A percentile compares a stretch with the other conserved stretches of the same genome.
Evolutionary conservation across 2,888 invertebrate species (phyloP).

Genomic region (Volucella zonaria): DNA sequence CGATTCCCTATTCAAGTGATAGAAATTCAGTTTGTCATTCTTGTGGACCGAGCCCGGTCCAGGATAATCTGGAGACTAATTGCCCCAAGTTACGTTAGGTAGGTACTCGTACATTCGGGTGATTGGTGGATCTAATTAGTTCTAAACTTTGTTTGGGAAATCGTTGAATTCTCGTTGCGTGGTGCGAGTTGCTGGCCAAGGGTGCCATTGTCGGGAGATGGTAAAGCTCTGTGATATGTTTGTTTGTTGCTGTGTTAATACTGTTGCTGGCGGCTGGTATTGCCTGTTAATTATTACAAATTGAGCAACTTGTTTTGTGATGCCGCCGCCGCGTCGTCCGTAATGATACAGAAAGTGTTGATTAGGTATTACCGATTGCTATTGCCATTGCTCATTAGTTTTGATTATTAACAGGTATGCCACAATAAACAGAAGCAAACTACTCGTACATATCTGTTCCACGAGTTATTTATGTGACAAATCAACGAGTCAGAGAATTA

Average conservation of each 20-base stretch:
- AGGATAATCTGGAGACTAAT: constrained; percentile 71
- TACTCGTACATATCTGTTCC: constrained; percentile 8
- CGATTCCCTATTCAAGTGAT: constrained; percentile 39
- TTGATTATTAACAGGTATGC: constrained; percentile 42
- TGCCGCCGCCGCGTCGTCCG: not conserved
- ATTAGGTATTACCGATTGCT: constrained; percentile 42
- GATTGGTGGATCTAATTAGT: constrained; percentile 70
- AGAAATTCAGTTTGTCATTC: constrained; percentile 46
- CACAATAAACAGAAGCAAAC: not conserved
- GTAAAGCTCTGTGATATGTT: constrained; percentile 47
- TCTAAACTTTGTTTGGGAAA: constrained; percentile 48
- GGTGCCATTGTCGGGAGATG: constrained; percentile 24
- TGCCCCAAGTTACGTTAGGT: constrained; percentile 60
- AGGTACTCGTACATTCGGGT: constrained; percentile 50
- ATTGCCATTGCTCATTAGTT: constrained; percentile 46
- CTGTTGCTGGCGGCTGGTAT: constrained; percentile 20
- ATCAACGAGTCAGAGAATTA: constrained; percentile 14
- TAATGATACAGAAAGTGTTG: constrained; percentile 55
- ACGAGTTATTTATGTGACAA: constrained; percentile 24
- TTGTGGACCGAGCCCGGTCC: constrained; percentile 46
- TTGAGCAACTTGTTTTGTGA: constrained; percentile 25
- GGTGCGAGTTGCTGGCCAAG: not conserved
- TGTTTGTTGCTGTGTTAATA: constrained; percentile 38
- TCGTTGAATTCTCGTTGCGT: constrained; percentile 7
- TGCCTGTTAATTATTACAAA: constrained; percentile 60